Evolutionary conservation across 2,797 vertebrate species (phyloP).

Genomic region (Mycteria americana): DNA sequence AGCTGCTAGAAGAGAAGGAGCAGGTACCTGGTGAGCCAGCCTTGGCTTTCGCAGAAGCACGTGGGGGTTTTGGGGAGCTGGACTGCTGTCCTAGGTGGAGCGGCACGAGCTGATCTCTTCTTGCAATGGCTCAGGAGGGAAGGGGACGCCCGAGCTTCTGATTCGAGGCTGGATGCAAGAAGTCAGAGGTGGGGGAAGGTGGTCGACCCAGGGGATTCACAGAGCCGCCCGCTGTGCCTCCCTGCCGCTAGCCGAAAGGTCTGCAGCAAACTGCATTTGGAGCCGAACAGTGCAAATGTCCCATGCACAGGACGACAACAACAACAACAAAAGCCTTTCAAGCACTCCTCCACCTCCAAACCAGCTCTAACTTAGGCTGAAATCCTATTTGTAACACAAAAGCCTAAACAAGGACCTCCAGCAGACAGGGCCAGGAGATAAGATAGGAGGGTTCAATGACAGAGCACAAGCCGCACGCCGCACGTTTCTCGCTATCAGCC

Average conservation of each 20-base stretch:
- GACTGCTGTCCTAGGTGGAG: neutral
- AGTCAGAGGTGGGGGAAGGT: neutral
- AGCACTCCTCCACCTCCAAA: fast-evolving
- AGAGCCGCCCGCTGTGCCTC: neutral
- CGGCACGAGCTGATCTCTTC: neutral
- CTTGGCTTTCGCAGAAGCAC: neutral
- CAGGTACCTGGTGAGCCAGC: fast-evolving
- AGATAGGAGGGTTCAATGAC: neutral
- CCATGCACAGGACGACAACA: fast-evolving
- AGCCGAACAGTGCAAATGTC: neutral
- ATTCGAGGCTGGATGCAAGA: neutral
- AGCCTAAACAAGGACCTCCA: neutral
- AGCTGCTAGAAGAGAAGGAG: neutral
- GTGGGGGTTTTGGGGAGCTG: fast-evolving
- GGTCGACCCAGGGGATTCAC: neutral
- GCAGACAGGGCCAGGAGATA: neutral
- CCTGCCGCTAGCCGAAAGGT: neutral
- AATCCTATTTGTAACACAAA: neutral
- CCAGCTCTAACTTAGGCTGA: neutral
- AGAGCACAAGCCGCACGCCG: no score
- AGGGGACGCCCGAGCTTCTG: neutral
- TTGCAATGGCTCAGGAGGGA: neutral
- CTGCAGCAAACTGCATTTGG: neutral
- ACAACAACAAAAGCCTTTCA: neutral
- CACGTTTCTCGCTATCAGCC: neutral